Conservation (phyloP, 2,888 invertebrate species). For the Scrobipalpa atriplicella region DNA sequence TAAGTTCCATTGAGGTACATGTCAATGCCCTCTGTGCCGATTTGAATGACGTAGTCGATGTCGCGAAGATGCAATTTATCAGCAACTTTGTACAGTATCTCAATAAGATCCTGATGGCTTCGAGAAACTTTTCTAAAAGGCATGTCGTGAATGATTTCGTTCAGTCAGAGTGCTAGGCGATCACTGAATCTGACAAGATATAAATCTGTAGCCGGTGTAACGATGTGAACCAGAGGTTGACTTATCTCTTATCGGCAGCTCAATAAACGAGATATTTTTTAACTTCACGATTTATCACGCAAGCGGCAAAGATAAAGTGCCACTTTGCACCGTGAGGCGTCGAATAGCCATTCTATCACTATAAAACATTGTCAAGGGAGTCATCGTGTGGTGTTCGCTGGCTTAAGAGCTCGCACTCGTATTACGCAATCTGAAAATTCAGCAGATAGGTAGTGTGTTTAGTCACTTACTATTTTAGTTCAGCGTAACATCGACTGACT, state of each 20-base stretch:
- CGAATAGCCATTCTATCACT: conserved; percentile 22
- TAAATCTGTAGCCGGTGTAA: conserved; percentile 31
- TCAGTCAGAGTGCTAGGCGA: conserved; percentile 25
- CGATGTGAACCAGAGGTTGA: conserved; percentile 25
- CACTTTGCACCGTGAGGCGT: conserved; percentile 4
- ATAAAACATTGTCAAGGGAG: conserved; percentile 25
- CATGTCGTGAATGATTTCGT: conserved; percentile 47
- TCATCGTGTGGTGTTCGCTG: conserved; percentile 5
- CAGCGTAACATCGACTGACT: not conserved
- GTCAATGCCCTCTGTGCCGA: conserved; percentile 59
- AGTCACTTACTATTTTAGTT: not conserved
- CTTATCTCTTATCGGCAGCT: conserved; percentile 31
- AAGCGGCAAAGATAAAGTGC: conserved; percentile 22
- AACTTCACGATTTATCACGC: conserved; percentile 19
- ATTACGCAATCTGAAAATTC: not conserved
- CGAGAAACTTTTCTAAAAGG: conserved; percentile 60
- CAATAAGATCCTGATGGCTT: conserved; percentile 53
- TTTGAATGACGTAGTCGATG: conserved; percentile 47
- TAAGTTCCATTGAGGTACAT: conserved; percentile 53
- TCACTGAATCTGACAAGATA: conserved; percentile 38
- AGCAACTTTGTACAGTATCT: conserved; percentile 57
- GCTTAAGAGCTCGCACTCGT: not conserved
- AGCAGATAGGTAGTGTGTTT: not conserved
- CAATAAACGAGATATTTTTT: conserved; percentile 22
- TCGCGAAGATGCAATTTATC: conserved; percentile 48